These are phyloP conservation scores for Pseudopipra pipra DNA, from an alignment of 2,113 vertebrate genomes.

Conservation along the genomic window DNA sequence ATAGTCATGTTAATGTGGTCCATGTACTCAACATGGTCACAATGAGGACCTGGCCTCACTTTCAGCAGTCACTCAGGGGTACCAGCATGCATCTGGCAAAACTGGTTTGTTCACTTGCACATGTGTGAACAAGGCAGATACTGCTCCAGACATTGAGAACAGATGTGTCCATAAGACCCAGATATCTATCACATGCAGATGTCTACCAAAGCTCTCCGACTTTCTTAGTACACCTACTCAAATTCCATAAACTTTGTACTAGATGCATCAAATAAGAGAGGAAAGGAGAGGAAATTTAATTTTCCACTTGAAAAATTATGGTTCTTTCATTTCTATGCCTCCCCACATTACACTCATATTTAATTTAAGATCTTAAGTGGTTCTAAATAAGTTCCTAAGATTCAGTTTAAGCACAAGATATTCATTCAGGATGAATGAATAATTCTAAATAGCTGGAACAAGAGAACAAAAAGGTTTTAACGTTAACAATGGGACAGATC, in stretches of 20 bases:
- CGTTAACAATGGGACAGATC: neutral
- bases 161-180: neutral
- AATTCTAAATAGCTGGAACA: slow-evolving; percentile 5
- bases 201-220: neutral
- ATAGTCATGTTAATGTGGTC: neutral
- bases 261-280: neutral
- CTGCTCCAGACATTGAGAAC: neutral
- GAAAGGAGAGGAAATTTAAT: neutral
- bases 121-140: neutral
- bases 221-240: neutral
- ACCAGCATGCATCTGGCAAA: neutral
- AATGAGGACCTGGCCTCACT: neutral
- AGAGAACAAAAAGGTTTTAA: neutral
- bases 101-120: neutral
- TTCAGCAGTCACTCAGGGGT: neutral
- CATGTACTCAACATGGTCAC: neutral
- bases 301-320: slow-evolving; percentile 23
- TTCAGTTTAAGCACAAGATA: slow-evolving; percentile 19
- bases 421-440: slow-evolving; percentile 8
- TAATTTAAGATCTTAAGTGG: slow-evolving; percentile 11
- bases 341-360: neutral
- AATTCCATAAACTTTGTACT: neutral
- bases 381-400: slow-evolving; percentile 24
- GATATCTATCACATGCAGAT: neutral
- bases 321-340: neutral